Base-by-base conservation (phyloP, 2,797 vertebrate genomes). In the Lacerta bilineata region DNA sequence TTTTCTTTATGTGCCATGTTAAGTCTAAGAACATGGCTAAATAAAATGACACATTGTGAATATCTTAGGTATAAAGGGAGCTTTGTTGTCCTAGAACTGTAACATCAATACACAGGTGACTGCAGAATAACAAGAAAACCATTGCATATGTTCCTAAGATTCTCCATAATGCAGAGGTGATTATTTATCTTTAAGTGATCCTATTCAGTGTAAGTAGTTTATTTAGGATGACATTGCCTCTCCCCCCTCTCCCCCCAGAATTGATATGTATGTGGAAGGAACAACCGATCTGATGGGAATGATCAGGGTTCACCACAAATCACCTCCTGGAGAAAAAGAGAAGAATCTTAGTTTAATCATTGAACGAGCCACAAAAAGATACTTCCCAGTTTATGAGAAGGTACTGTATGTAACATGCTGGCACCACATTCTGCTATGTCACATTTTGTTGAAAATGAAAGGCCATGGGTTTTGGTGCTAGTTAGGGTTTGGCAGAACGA, bases 191-290 rank as follows among this genome's bases (percentile, higher is more conserved):
- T 55, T 55, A 55, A 55, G 50, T 55, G 13, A 33, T 33, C 33
- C 33, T 33, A 33, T 33, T 33, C 33, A 33, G 33, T 33, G 33
- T 33, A 33, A 13, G 50, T 50, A 50, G 50, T 27, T 39, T 50
- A 77, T 27, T 55, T 55, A 55, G 3, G 13, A 55, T 55, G 13
- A 55, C 13, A 55, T 55, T 15, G 50, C 13, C 50, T 55, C 43
- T 80, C 41, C 33, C 33, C 33, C 33, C 33, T 76, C 59, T 64
- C 88, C 91, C 87, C 27, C 71, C 15, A 98, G 98, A 96, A 96
- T 98, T 94, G 97, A 98, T 94, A 98, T 98, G 96, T 98, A 98
- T 84, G 88, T 96, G 25, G 98, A 98, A 79, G 97, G 97, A 59
- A 59, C 95, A 1, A 93, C 92, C 1, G 98, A 98, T 74, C 94